Evolutionary conservation across 2,797 vertebrate genomes (phyloP).

Genomic region (Hydrocynus forskahlii): DNA sequence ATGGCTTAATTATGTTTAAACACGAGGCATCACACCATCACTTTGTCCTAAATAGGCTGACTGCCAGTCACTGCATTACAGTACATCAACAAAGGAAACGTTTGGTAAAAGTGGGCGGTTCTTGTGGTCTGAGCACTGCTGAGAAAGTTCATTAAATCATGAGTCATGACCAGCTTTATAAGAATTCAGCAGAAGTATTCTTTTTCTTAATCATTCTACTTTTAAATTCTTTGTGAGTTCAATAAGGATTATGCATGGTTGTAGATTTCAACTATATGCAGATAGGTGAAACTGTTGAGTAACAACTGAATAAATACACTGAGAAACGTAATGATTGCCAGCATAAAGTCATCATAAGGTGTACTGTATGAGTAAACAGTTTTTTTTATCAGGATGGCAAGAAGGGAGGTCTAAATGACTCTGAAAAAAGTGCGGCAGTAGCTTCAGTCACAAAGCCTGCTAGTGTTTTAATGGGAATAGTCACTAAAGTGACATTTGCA

Average conservation of each 20-base stretch:
- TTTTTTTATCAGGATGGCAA: no score
- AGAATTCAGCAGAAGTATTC: background rate
- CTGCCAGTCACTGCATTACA: slow-evolving; percentile 6
- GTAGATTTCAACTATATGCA: background rate
- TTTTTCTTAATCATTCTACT: background rate
- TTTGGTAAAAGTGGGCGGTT: slow-evolving; percentile 9
- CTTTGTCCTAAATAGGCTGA: slow-evolving; percentile 20
- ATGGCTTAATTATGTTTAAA: slow-evolving; percentile 28
- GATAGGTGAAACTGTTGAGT: background rate
- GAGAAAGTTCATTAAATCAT: background rate
- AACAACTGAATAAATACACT: background rate
- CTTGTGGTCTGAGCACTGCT: background rate
- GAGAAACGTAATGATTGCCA: background rate
- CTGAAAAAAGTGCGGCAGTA: no score
- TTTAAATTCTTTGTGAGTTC: background rate
- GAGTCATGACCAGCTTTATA: background rate
- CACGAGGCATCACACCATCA: background rate
- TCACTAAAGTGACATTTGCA: background rate
- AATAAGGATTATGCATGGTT: background rate
- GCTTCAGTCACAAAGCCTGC: background rate
- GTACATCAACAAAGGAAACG: background rate
- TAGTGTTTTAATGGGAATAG: background rate
- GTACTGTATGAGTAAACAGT: background rate
- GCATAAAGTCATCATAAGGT: background rate
- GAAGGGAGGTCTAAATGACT: no score